These are phyloP conservation scores for Salvelinus sp. DNA, from an alignment of 2,113 vertebrate genomes.

Conservation along the genomic window DNA sequence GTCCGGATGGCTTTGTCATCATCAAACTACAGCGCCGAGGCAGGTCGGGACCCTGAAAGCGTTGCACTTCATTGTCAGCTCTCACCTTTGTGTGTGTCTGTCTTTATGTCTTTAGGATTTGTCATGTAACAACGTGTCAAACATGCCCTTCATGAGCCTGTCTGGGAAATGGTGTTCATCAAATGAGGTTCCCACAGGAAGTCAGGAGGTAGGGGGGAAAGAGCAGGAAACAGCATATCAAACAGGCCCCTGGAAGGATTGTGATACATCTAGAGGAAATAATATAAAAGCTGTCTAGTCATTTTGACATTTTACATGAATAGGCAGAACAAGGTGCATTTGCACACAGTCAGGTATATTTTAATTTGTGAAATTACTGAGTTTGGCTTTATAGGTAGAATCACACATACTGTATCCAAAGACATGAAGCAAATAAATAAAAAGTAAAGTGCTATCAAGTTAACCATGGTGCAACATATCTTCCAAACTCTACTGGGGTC, in stretches of 20 bases:
- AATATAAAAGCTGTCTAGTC: not conserved
- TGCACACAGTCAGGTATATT: not conserved
- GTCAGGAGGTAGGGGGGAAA: slow-evolving; percentile 11
- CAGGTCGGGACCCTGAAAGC: slow-evolving; percentile 44
- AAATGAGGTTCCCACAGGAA: slow-evolving; percentile 56
- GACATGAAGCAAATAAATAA: not conserved
- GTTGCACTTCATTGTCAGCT: slow-evolving; percentile 46
- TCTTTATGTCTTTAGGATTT: slow-evolving; percentile 9
- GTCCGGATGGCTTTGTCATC: slow-evolving; percentile 55
- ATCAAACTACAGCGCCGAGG: slow-evolving; percentile 31
- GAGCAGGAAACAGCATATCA: slow-evolving; percentile 27
- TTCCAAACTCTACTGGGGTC: slow-evolving; percentile 41
- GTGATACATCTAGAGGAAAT: not conserved
- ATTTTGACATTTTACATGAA: not conserved
- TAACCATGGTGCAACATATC: slow-evolving; percentile 7
- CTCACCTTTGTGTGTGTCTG: slow-evolving; percentile 53
- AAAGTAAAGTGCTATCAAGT: not conserved
- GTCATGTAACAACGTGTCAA: slow-evolving; percentile 33
- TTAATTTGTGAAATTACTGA: no score
- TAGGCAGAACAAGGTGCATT: not conserved
- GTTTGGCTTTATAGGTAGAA: no score
- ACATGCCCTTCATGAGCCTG: slow-evolving; percentile 31
- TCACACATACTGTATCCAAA: not conserved
- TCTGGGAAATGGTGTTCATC: slow-evolving; percentile 1
- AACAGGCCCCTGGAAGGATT: not conserved